Evolutionary conservation across 2,797 vertebrate genomes (phyloP).

Genomic region (Pantherophis alleghaniensis): DNA sequence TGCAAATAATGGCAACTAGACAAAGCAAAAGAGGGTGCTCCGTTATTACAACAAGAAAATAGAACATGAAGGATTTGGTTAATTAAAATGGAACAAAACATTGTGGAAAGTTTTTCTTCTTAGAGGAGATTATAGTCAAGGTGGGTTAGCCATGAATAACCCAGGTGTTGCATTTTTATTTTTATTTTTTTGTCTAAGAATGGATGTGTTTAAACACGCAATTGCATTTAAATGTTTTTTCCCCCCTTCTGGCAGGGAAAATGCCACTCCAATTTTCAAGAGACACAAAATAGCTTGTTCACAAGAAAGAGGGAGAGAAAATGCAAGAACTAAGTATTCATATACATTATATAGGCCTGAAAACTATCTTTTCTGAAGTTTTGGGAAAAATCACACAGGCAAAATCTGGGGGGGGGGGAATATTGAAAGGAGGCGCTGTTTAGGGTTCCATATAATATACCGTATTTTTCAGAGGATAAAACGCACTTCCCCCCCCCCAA

Average conservation of each 20-base stretch:
- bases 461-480: too few relatives aligned
- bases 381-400: neutral
- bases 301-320: neutral
- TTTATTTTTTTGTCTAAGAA: neutral
- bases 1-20: conserved; percentile 62
- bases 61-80: conserved; percentile 54
- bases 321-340: neutral
- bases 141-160: neutral
- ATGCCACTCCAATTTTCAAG: neutral
- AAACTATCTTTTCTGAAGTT: neutral
- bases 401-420: too few relatives aligned
- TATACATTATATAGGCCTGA: neutral
- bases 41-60: conserved; percentile 58
- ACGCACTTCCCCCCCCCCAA: too few relatives aligned
- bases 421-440: neutral
- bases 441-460: neutral
- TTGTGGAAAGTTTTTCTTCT: conserved; percentile 64
- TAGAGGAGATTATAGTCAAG: conserved; percentile 52
- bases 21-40: conserved; percentile 55
- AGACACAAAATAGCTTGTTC: neutral
- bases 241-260: neutral
- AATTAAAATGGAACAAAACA: conserved; percentile 61
- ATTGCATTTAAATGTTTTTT: neutral
- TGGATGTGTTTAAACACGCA: neutral
- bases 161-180: neutral